Conservation (phyloP, 2,888 invertebrate species). For the Eueremaeus valkanovi region DNA sequence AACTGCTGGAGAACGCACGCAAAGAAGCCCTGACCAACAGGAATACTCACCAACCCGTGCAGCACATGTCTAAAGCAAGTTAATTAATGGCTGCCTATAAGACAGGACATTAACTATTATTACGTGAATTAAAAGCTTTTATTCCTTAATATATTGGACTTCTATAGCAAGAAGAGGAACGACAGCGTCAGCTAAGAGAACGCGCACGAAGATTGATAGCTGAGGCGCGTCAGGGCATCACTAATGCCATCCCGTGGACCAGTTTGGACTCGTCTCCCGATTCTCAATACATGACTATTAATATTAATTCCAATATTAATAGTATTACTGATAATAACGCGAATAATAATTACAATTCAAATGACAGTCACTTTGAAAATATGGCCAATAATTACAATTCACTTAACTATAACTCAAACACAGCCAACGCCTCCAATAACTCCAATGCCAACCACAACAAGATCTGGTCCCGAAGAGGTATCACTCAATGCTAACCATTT, state of each 20-base stretch:
- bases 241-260: conserved; percentile 34
- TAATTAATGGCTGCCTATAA: too few species aligned
- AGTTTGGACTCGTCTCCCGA: conserved; percentile 25
- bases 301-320: conserved; percentile 26
- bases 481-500: too few species aligned
- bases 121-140: not conserved
- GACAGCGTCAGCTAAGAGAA: conserved; percentile 78
- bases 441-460: not conserved
- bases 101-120: too few species aligned
- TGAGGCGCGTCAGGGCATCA: conserved; percentile 66
- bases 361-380: not conserved
- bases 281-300: conserved; percentile 15
- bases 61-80: conserved; percentile 12
- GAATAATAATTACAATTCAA: conserved; percentile 2
- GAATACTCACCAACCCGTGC: conserved; percentile 18
- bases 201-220: conserved; percentile 83
- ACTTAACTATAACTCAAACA: not conserved
- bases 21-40: not conserved
- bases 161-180: conserved; percentile 69
- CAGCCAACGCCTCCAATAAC: too few species aligned
- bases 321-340: conserved; percentile 39
- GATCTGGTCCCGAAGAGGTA: not conserved
- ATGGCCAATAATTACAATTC: not conserved
- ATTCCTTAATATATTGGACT: not conserved
- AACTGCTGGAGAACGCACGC: conserved; percentile 32